phyloP scores from a whole-genome alignment of 2,797 vertebrate genomes.

The Chelidonichthys spinosus region DNA sequence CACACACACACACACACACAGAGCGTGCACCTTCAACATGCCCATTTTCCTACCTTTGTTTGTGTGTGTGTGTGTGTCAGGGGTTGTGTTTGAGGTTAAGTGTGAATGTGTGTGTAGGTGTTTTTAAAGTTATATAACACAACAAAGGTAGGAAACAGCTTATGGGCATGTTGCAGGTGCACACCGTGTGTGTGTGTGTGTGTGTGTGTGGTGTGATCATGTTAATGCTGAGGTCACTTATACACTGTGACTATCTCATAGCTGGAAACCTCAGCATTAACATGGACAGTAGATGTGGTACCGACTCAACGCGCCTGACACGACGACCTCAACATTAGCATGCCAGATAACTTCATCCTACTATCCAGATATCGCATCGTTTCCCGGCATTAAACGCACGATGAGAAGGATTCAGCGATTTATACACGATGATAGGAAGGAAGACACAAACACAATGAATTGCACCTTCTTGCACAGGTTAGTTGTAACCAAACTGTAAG shows the following conservation, averaged over 20 bases:
- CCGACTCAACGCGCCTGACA: conserved; percentile 22
- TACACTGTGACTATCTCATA: conserved; percentile 61
- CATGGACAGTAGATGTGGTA: conserved; percentile 35
- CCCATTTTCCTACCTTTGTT: conserved; percentile 22
- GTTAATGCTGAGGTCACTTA: conserved; percentile 72
- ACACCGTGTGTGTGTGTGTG: conserved; percentile 2
- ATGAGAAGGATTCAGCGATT: too few species aligned
- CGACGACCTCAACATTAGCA: conserved; percentile 73
- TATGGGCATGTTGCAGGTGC: too few species aligned
- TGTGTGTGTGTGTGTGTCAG: conserved; percentile 7
- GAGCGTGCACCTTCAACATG: background rate
- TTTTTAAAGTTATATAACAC: background rate
- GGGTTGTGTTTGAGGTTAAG: conserved; percentile 68
- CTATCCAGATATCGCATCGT: too few species aligned
- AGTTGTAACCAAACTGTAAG: background rate
- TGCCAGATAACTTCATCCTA: background rate
- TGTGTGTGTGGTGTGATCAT: conserved; percentile 41
- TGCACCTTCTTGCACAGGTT: background rate
- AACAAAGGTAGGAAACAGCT: too few species aligned
- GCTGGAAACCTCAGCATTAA: conserved; percentile 69
- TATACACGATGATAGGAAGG: background rate
- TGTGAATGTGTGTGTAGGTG: conserved; percentile 13
- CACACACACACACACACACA: conserved; percentile 13
- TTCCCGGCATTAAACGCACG: too few species aligned
- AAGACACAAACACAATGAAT: background rate